Evolutionary conservation across 92 coral and sea anemone genomes (phyloP), one percentile per base, ranked within the genome.

Genomic region (Palythoa grandis): DNA sequence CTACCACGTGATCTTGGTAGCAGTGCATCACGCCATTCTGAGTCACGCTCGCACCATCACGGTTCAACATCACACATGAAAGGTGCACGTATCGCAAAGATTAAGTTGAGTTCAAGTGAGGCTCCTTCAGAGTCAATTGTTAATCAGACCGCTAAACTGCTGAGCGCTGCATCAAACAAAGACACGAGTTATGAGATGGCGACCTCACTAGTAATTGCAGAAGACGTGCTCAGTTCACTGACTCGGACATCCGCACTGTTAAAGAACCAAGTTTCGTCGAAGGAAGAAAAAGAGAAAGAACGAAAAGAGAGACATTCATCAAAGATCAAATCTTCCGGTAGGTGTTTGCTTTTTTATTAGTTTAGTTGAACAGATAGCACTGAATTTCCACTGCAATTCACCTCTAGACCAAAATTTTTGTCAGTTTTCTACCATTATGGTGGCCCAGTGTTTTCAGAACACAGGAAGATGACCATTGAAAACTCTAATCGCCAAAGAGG

Each of bases 161-260:
- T 97, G 57, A 88, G 79, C 25, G 97, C 97, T 7, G 83, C 99
- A 13, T 86, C 85, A 23, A 80, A 25, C 39, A 90, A 91, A 86
- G 95, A 90, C 37, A 77, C 89, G 48, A 92, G 79, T 82, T 89
- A 88, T 66, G 95, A 91, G 12, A 72, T 76, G 82, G 78, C 90
- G 2, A 74, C 95, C 0, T 88, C 88, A 3, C 91, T 92, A 16
- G 92, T 86, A 63, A 88, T 94, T 40, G 90, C 95, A 3, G 94
- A 94, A 82, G 98, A 94, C 76, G 98, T 90, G 53, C 72, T 94
- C 67, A 90, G 90, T 52, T 94, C 98, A 70, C 93, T 94, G 52
- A 92, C 98, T 52, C 95, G 92, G 75, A 92, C 98, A 14, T 90
- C 98, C 16, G 95, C 91, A 67, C 86, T 94, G 66, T 89, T 94